phyloP scores from a whole-genome alignment of 2,888 invertebrate genomes.

The Strigamia crassipes region DNA sequence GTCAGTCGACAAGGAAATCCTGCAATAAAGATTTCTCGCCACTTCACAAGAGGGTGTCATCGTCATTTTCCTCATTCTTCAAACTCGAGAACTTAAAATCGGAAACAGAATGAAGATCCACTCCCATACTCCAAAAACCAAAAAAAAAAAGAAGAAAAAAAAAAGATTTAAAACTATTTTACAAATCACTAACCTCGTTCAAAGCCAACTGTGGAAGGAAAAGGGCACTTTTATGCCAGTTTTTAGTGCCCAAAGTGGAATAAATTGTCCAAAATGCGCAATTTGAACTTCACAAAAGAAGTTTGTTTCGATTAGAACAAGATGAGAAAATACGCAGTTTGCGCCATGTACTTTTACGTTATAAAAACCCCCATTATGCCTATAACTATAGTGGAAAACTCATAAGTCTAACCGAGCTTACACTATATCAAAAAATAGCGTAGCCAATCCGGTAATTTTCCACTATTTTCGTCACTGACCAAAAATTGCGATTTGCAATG shows the following conservation, averaged over 20 bases:
- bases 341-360: too few relatives aligned
- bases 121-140: not conserved
- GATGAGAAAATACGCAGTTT: too few relatives aligned
- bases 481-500: too few relatives aligned
- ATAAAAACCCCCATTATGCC: too few relatives aligned
- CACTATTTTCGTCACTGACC: too few relatives aligned
- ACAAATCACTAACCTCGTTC: slow-evolving; percentile 6
- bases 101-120: slow-evolving; percentile 8
- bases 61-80: slow-evolving; percentile 22
- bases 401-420: too few relatives aligned
- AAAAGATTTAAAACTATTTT: slow-evolving; percentile 28
- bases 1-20: slow-evolving; percentile 21
- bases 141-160: not conserved
- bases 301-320: not conserved
- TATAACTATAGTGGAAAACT: too few relatives aligned
- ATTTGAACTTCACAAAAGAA: not conserved
- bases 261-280: not conserved
- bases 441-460: too few relatives aligned
- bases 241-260: not conserved
- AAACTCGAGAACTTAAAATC: slow-evolving; percentile 18
- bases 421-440: too few relatives aligned
- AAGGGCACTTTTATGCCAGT: not conserved
- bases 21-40: slow-evolving; percentile 27
- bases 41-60: slow-evolving; percentile 6
- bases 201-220: not conserved